Evolutionary conservation across 2,113 vertebrate genomes (phyloP), one percentile per base, ranked within the genome.

Genomic region (Eidolon helvum): DNA sequence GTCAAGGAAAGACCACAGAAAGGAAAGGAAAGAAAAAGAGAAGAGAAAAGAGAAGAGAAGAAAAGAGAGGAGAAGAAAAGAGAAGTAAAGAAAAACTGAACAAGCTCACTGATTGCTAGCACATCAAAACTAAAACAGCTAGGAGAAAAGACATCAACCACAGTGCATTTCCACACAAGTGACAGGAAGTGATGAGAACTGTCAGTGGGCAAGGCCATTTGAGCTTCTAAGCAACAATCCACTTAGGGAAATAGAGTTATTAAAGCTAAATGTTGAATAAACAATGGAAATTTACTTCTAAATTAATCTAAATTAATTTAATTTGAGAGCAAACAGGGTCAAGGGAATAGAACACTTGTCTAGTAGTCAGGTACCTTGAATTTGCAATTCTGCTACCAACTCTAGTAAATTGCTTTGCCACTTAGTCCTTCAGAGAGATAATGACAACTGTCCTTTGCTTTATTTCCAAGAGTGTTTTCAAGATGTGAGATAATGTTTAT

Each of bases 301-400:
- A 93, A 68, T 68, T 82, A 63, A 93, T 74, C 9, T 89, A 33
- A 79, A 93, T 82, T 95, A 93, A 87, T 78, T 97, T 75, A 91
- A 59, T 79, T 95, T 87, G 11, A 87, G 38, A 94, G 50, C 26
- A 87, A 71, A 0, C 48, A 65, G 75, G 16, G 30, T 90, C 0
- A 0, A 63, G 8, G 18, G 48, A 30, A 79, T 86, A 77, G 33
- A 78, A 14, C 1, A 59, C 28, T 85, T 90, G 2, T 50, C 19
- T 87, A 78, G 28, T 21, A 69, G 21, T 63, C 78, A 93, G n/a
- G 6, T 2, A 2, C 7, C 55, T 82, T 89, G 40, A 3, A 83
- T 91, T 91, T 89, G 1, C 21, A 86, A 21, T 35, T 91, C 26
- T 69, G 33, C 15, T 83, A 57, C 48, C 21, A 88, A 59, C 16